Base-by-base conservation (phyloP, 2,888 invertebrate species). In the Philonicus albiceps region DNA sequence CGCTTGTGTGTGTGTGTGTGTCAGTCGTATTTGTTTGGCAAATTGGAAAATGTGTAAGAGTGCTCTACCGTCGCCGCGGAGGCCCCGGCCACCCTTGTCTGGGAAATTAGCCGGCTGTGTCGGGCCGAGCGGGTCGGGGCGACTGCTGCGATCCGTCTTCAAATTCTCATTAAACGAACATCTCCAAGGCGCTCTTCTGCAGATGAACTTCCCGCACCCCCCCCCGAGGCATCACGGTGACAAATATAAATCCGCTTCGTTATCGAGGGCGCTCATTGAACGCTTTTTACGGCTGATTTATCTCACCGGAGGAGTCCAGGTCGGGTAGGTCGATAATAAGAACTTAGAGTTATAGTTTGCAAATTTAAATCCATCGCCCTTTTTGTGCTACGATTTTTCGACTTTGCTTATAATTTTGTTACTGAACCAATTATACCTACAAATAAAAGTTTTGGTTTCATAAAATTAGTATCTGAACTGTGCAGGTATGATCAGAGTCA, bases 41-140 rank as follows among this genome's bases (percentile, higher is more conserved):
- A 86, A 87, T 86, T 85, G 87, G 85, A 86, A 87, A 87, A 86
- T 86, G 78, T 76, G 72, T 73, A 87, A 87, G 87, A 87, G 84
- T 78, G 84, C 53, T 72, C 64, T 22, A 27, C 49, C 22, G 73
- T 53, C 78, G 86, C 74, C 31, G 27, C 73, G 75, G 43, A 37
- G 83, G 43, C 30, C 16, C 30, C 27, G 80, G 75, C 72, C 86
- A 72, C 84, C 86, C 84, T 43, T 73, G 73, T 80, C 74, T 75
- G 49, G 49, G 43, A 43, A 53, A 75, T 76, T 85, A 73, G 64
- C 72, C 85, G 83, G 40, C 72, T 76, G 83, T 55, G 4, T 6
- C 49, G 34, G 76, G 40, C 55, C 2, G 27, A 30, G 22, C n/a
- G 72, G 85, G 40, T 16, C 11, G 37, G 64, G 73, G 34, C 40